Percentiles rank a stretch among this genome's conserved stretches.
These are phyloP conservation scores for Strix aluco DNA, from an alignment of 2,113 vertebrate genomes.

Conservation along the genomic window DNA sequence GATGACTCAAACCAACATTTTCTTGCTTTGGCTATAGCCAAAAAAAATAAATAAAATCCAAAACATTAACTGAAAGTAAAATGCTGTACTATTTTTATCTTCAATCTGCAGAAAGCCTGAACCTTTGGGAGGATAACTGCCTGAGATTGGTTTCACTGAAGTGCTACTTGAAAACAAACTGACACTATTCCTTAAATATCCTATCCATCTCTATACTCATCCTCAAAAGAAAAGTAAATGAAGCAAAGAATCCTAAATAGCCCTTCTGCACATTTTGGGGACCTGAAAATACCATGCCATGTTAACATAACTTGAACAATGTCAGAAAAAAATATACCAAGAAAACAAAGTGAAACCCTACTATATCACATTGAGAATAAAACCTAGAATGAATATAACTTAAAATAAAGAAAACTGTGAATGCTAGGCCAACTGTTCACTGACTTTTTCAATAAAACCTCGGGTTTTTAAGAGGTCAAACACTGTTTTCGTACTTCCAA, in stretches of 20 bases:
- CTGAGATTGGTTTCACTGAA: not conserved
- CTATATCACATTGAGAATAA: not conserved
- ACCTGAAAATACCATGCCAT: not conserved
- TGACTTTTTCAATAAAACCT: not conserved
- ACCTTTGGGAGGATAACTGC: not conserved
- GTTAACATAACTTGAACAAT: not conserved
- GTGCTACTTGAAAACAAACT: conserved; percentile 3
- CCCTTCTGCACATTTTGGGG: not conserved
- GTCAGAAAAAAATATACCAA: not conserved
- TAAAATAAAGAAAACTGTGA: not conserved
- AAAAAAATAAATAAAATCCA: not conserved
- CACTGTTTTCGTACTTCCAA: not conserved
- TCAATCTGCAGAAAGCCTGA: not conserved
- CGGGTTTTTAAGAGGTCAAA: not conserved
- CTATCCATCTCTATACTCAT: not conserved
- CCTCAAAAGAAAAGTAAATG: not conserved
- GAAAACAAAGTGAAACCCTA: not conserved
- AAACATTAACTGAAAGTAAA: not conserved
- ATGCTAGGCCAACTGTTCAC: not conserved
- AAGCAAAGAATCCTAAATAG: not conserved
- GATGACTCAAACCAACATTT: not conserved
- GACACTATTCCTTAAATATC: not conserved
- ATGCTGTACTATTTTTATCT: not conserved
- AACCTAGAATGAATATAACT: not conserved
- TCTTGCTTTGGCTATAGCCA: not conserved